phyloP scores from a whole-genome alignment of 2,797 vertebrate genomes.

The Manis javanica region DNA sequence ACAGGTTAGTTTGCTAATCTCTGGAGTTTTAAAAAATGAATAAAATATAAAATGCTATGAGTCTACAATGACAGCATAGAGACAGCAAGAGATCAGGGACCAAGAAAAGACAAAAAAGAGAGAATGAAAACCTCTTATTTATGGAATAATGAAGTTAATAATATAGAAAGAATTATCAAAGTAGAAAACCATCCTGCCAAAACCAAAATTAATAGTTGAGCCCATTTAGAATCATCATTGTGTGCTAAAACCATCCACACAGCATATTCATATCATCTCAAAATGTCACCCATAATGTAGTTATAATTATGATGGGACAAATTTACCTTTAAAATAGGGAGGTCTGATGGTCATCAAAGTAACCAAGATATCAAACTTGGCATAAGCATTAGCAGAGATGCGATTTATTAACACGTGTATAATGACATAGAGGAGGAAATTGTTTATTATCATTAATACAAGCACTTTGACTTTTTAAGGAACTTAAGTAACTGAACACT shows the following conservation, averaged over 20 bases:
- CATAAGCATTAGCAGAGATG: neutral
- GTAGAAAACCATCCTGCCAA: neutral
- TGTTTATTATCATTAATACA: conserved; percentile 74
- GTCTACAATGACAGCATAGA: neutral
- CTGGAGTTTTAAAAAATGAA: neutral
- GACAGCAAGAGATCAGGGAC: neutral
- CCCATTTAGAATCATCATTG: neutral
- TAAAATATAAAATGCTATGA: neutral
- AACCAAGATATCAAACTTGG: neutral
- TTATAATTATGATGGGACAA: neutral
- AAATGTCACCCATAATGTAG: neutral
- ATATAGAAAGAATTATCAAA: neutral
- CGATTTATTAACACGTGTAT: conserved; percentile 70
- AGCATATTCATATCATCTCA: neutral
- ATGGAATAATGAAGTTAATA: neutral
- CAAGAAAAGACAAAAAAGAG: neutral
- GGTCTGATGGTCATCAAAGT: neutral
- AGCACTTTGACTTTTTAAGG: conserved; percentile 33
- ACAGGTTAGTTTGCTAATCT: neutral
- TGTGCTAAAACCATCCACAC: rapidly evolving
- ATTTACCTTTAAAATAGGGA: neutral
- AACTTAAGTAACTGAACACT: conserved; percentile 41
- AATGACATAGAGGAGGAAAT: conserved; percentile 59
- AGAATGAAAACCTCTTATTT: neutral
- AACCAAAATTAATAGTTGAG: neutral